Evolutionary conservation across 2,113 vertebrate species (phyloP).

Genomic region (Lichenostomus cassidix): DNA sequence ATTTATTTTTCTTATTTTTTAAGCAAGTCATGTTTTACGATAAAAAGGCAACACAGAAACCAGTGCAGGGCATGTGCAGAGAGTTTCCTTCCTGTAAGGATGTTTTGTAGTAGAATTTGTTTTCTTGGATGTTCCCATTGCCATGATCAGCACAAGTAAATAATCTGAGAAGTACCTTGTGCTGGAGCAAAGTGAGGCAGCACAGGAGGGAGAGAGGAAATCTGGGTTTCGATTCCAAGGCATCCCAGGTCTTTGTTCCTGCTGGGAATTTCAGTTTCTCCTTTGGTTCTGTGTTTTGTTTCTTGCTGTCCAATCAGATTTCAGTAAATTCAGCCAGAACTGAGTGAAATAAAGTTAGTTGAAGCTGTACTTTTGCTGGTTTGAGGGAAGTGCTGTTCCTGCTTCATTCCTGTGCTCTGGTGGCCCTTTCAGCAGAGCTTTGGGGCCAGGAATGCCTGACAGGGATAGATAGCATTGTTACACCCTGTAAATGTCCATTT

Average conservation of each 20-base stretch:
- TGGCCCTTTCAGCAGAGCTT: not conserved
- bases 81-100: not conserved
- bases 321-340: not conserved
- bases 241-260: not conserved
- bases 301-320: not conserved
- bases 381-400: not conserved
- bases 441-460: not conserved
- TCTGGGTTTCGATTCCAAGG: not conserved
- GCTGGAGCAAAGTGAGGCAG: not conserved
- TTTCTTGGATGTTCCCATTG: not conserved
- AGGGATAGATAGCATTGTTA: rapidly evolving
- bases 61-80: not conserved
- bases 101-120: not conserved
- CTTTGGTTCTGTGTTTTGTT: not conserved
- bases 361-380: not conserved
- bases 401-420: not conserved
- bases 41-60: not conserved
- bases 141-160: not conserved
- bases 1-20: not conserved
- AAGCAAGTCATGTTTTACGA: not conserved
- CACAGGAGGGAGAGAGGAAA: not conserved
- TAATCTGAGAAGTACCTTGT: not conserved
- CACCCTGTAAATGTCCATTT: not conserved
- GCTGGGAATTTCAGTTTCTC: rapidly evolving
- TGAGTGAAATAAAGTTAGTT: not conserved